These are phyloP conservation scores for Myripristis jacobus DNA, from an alignment of 2,797 vertebrate genomes.

Conservation along the genomic window DNA sequence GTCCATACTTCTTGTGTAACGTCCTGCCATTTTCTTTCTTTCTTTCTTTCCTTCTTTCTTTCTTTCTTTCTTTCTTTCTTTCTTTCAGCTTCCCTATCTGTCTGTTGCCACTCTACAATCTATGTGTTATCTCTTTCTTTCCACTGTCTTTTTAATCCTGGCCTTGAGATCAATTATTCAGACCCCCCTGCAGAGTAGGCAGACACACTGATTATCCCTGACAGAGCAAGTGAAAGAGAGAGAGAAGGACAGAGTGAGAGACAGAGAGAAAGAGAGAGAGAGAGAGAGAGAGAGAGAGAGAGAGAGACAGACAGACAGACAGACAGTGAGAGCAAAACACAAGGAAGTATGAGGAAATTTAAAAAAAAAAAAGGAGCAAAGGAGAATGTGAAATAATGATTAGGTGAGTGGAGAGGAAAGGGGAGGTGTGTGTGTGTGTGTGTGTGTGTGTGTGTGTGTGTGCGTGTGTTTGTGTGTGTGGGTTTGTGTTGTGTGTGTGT, in stretches of 20 bases:
- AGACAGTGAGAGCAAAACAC: too few species aligned
- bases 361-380: slow-evolving; percentile 1
- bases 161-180: slow-evolving; percentile 41
- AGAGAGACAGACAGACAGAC: too few species aligned
- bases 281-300: too few species aligned
- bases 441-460: slow-evolving; percentile 5
- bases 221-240: slow-evolving; percentile 1
- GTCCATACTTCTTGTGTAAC: neutral
- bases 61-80: slow-evolving; percentile 17
- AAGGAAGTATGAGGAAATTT: neutral
- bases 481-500: slow-evolving; percentile 5
- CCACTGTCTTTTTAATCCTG: slow-evolving; percentile 21
- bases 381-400: neutral
- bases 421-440: neutral
- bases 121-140: neutral
- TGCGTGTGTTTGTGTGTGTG: too few species aligned
- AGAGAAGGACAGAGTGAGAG: neutral
- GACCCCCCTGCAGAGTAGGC: slow-evolving; percentile 16
- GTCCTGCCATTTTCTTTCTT: neutral
- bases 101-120: neutral
- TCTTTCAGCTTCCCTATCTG: slow-evolving; percentile 18
- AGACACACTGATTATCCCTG: slow-evolving; percentile 33
- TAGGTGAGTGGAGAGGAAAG: neutral
- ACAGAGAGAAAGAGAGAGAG: too few species aligned
- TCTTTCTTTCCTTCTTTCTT: neutral